Evolutionary conservation across 2,888 invertebrate genomes (phyloP).

Genomic region (Celastrina argiolus): DNA sequence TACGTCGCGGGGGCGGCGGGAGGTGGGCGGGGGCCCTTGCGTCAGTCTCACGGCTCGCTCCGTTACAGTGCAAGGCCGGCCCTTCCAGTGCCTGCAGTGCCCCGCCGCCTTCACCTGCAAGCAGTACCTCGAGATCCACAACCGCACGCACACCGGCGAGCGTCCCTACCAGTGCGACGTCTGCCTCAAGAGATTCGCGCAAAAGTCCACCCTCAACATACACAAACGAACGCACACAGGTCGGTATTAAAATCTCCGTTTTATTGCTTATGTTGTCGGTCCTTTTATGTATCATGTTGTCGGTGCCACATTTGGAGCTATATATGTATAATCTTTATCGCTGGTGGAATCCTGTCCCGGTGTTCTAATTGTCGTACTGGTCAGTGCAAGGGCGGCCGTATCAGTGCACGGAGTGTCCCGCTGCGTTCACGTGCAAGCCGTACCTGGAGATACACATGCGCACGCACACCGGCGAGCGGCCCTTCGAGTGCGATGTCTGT

Average conservation of each 20-base stretch:
- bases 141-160: conserved; percentile 76
- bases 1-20: conserved; percentile 52
- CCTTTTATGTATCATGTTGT: conserved; percentile 49
- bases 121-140: conserved; percentile 76
- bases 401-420: conserved; percentile 78
- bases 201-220: conserved; percentile 89
- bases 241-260: conserved; percentile 43
- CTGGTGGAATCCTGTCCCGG: conserved; percentile 34
- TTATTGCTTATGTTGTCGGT: conserved; percentile 26
- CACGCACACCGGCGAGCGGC: conserved; percentile 76
- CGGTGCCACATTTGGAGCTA: conserved; percentile 64
- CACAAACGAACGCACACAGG: conserved; percentile 88
- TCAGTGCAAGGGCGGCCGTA: conserved; percentile 77
- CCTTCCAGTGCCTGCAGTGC: conserved; percentile 79
- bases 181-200: conserved; percentile 88
- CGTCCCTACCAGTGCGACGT: conserved; percentile 83
- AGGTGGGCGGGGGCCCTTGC: conserved; percentile 36
- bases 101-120: conserved; percentile 79
- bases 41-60: conserved; percentile 43
- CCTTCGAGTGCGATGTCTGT: conserved; percentile 78
- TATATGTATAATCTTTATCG: conserved; percentile 26
- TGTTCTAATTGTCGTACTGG: conserved; percentile 40
- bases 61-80: conserved; percentile 74
- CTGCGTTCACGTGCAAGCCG: conserved; percentile 79
- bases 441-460: conserved; percentile 81